phyloP scores from a whole-genome alignment of 2,888 invertebrate genomes.

The Nomada flava region DNA sequence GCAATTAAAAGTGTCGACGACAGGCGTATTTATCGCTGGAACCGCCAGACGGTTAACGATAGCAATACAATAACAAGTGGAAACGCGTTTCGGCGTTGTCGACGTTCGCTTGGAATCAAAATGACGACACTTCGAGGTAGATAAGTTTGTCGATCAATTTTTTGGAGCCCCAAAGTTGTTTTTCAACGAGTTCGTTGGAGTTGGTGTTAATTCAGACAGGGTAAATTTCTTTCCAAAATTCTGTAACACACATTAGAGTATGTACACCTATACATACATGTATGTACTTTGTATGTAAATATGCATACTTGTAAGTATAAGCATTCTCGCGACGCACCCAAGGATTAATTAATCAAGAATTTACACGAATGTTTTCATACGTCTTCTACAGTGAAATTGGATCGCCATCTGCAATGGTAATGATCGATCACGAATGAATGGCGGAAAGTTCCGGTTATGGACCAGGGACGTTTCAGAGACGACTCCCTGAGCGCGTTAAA shows the following conservation, averaged over 20 bases:
- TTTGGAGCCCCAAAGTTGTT: background rate
- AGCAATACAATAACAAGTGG: background rate
- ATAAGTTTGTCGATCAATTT: background rate
- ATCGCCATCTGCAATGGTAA: constrained; percentile 2
- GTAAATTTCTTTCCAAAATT: too few species aligned
- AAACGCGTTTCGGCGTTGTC: constrained; percentile 1
- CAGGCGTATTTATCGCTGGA: constrained; percentile 17
- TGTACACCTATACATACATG: too few species aligned
- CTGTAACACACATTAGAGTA: too few species aligned
- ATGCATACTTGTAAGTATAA: too few species aligned
- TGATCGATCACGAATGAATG: constrained; percentile 26
- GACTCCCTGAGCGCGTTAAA: constrained; percentile 37
- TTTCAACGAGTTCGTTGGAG: too few species aligned
- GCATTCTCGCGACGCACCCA: too few species aligned
- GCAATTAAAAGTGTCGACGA: constrained; percentile 22
- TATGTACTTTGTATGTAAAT: too few species aligned
- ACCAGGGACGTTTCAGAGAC: background rate
- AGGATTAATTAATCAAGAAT: too few species aligned
- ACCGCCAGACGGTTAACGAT: background rate
- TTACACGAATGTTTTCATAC: background rate
- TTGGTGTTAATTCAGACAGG: too few species aligned
- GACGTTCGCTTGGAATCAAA: background rate
- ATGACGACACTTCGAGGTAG: background rate
- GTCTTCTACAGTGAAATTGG: background rate
- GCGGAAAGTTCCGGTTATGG: background rate